Base-by-base conservation (phyloP, 2,888 invertebrate species). In the Nomada goodeniana region DNA sequence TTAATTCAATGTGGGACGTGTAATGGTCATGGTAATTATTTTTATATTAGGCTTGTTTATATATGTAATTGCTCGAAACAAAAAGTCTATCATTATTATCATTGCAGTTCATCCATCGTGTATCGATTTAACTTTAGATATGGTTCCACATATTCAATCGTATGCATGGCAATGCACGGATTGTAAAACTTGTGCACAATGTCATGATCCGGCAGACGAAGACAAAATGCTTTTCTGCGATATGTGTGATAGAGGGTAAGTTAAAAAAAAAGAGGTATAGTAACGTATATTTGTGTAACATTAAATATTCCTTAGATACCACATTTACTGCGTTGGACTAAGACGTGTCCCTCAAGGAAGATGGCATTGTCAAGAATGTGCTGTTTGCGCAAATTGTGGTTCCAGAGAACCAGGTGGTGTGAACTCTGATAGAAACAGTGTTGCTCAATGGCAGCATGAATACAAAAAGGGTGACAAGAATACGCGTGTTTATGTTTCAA, bases 161-260 rank as follows among this genome's bases (percentile, higher is more conserved):
- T 99, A 99, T 94, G 95, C 96, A 91, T 99, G 98, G 99, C 98
- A 98, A 94, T 99, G 98, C 93, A 97, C 97, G 88, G 98, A 98
- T 90, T 99, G 98, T 94, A 98, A 98, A 95, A 96, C 96, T 67
- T 99, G 99, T 94, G 96, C 96, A 84, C 96, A 96, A 86, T 99
- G 98, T 94, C 95, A 96, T 89, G 96, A 96, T 93, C 96, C 97
- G 52, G 96, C 96, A 86, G 97, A 97, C 93, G 97, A 97, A 94
- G 97, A 97, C 92, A 97, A 98, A 94, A 98, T 98, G 98, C 95
- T 98, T 91, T 98, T 97, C 94, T 99, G 98, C 94, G 98, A 98
- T 94, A 96, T 97, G 91, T 99, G 98, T 94, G 98, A 98, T 94
- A 95, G 98, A 92, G 98, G 98, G 94, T 95, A 91, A 88, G 92